Conservation (phyloP, 2,797 vertebrate genomes). For the Sebastiscus tertius region DNA sequence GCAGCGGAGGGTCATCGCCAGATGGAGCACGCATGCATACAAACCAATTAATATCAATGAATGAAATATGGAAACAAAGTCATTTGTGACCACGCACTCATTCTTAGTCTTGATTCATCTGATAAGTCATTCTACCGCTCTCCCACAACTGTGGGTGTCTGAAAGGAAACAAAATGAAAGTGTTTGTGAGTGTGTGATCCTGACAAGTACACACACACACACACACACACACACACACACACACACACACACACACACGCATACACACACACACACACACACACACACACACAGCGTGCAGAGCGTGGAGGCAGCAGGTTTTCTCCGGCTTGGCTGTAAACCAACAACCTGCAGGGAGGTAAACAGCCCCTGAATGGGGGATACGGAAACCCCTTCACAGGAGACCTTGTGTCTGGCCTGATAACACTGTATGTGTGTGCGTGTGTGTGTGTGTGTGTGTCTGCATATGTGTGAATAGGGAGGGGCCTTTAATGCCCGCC, state of each 20-base stretch:
- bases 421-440: slow-evolving; percentile 9
- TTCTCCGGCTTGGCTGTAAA: slow-evolving; percentile 45
- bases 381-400: slow-evolving; percentile 41
- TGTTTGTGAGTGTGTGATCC: slow-evolving; percentile 9
- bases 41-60: slow-evolving; percentile 43
- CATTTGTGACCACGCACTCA: slow-evolving; percentile 3
- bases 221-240: neutral
- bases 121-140: neutral
- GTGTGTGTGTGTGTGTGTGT: neutral
- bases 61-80: slow-evolving; percentile 44
- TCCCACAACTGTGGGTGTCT: slow-evolving; percentile 22
- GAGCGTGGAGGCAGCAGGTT: slow-evolving; percentile 22
- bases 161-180: slow-evolving; percentile 20
- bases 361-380: slow-evolving; percentile 50
- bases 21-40: slow-evolving; percentile 39
- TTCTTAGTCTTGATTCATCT: slow-evolving; percentile 14
- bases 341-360: slow-evolving; percentile 55
- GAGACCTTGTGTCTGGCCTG: slow-evolving; percentile 35
- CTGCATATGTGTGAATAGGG: neutral
- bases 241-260: slow-evolving; percentile 1
- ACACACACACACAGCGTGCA: neutral
- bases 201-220: neutral
- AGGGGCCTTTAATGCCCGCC: slow-evolving; percentile 2
- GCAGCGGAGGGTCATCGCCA: slow-evolving; percentile 51
- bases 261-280: neutral